Conservation (phyloP, 2,888 invertebrate species). For the Cryptocheilus praepositus region DNA sequence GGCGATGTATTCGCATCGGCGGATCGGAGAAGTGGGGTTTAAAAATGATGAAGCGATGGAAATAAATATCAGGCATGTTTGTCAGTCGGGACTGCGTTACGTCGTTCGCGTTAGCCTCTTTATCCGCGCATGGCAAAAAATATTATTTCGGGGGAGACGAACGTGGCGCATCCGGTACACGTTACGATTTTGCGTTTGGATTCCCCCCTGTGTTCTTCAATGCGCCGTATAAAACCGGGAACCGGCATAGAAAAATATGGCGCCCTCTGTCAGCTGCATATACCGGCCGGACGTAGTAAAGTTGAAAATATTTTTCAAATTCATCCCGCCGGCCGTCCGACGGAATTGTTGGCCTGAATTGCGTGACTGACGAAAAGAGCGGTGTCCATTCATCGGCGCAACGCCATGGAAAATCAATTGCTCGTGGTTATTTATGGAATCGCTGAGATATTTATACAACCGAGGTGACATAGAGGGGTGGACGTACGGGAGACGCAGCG, state of each 20-base stretch:
- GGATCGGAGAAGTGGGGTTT: background rate
- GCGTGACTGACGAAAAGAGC: background rate
- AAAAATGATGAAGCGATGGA: background rate
- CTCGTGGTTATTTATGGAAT: slow-evolving; percentile 18
- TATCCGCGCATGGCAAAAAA: slow-evolving; percentile 21
- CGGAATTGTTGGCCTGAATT: slow-evolving; percentile 6
- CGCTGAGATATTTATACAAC: background rate
- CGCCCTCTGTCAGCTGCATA: slow-evolving; percentile 5
- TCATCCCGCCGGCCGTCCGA: background rate
- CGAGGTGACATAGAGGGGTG: no score
- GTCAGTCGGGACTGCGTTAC: no score
- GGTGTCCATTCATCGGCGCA: background rate
- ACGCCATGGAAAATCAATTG: slow-evolving; percentile 9
- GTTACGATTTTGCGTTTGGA: slow-evolving; percentile 26
- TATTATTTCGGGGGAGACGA: slow-evolving; percentile 27
- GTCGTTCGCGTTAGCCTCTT: background rate
- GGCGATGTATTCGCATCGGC: background rate
- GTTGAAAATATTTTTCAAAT: slow-evolving; percentile 30
- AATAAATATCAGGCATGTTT: no score
- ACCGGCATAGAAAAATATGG: slow-evolving; percentile 11
- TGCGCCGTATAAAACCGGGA: slow-evolving; percentile 26
- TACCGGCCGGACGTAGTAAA: slow-evolving; percentile 19
- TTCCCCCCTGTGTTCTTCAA: slow-evolving; percentile 21
- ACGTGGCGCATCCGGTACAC: slow-evolving; percentile 34
- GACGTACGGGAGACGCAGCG: no score